These are phyloP conservation scores for Criorhina ranunculi DNA, from an alignment of 2,888 invertebrate genomes.

Conservation along the genomic window DNA sequence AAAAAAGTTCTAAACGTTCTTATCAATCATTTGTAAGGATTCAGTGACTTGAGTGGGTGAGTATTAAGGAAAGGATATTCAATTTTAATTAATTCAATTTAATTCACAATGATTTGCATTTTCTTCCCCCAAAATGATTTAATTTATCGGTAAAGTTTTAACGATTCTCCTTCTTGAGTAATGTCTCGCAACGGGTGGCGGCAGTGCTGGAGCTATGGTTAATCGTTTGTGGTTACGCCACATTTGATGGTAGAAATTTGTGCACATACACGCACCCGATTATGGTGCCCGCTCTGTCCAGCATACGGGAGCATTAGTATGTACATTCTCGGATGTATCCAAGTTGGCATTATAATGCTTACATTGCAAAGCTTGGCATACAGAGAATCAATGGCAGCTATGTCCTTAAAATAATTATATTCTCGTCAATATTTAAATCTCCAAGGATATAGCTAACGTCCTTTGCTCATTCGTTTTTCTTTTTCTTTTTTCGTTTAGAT, in stretches of 20 bases:
- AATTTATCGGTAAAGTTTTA: constrained; percentile 56
- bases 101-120: constrained; percentile 52
- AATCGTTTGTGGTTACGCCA: constrained; percentile 36
- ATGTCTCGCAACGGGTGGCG: background rate
- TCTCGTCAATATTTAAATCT: constrained; percentile 69
- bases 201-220: background rate
- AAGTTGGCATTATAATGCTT: constrained; percentile 28
- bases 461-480: background rate
- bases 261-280: constrained; percentile 15
- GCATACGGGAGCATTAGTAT: too few species aligned
- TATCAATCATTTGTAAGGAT: constrained; percentile 52
- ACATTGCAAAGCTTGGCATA: constrained; percentile 44
- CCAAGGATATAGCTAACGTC: constrained; percentile 17
- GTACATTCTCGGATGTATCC: background rate
- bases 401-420: constrained; percentile 64
- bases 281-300: too few species aligned
- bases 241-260: constrained; percentile 3
- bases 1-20: constrained; percentile 23
- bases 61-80: background rate
- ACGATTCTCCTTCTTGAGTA: background rate
- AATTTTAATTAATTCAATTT: constrained; percentile 65
- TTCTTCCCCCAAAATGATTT: constrained; percentile 16
- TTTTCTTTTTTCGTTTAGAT: constrained; percentile 30
- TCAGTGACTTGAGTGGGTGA: background rate
- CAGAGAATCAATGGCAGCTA: constrained; percentile 57